Percentiles rank a stretch among this genome's conserved stretches.
Evolutionary conservation across 2,797 vertebrate genomes (phyloP).

Genomic region (Coilia nasus): DNA sequence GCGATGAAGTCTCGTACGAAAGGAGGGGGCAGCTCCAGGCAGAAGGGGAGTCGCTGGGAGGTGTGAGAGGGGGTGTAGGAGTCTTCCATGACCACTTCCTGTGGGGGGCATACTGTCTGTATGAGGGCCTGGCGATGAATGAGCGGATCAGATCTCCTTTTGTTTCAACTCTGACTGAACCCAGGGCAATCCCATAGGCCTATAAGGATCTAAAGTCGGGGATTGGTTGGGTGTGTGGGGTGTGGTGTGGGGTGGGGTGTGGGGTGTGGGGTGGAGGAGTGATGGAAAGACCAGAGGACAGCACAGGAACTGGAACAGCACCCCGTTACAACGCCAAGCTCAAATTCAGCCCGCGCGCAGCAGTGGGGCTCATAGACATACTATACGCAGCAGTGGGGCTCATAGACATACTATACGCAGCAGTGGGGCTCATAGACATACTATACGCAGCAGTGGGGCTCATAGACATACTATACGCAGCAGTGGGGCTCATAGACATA

Average conservation of each 20-base stretch:
- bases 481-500: too few species aligned
- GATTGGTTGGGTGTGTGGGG: conserved; percentile 48
- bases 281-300: too few species aligned
- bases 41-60: background rate
- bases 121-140: too few species aligned
- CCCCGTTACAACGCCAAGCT: conserved; percentile 74
- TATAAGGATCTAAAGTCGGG: conserved; percentile 3
- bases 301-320: conserved; percentile 29
- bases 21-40: background rate
- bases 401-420: too few species aligned
- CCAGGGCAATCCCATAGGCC: conserved; percentile 9
- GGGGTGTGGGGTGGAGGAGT: conserved; percentile 15
- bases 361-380: too few species aligned
- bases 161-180: conserved; percentile 16
- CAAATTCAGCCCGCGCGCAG: conserved; percentile 64
- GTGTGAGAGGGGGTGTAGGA: background rate
- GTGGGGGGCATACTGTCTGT: too few species aligned
- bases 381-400: too few species aligned
- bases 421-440: too few species aligned
- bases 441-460: too few species aligned
- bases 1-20: background rate
- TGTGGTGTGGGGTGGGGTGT: conserved; percentile 25
- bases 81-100: background rate
- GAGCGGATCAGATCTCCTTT: background rate
- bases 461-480: too few species aligned